Base-by-base conservation (phyloP, 2,113 vertebrate species). In the Pelmatolapia mariae region DNA sequence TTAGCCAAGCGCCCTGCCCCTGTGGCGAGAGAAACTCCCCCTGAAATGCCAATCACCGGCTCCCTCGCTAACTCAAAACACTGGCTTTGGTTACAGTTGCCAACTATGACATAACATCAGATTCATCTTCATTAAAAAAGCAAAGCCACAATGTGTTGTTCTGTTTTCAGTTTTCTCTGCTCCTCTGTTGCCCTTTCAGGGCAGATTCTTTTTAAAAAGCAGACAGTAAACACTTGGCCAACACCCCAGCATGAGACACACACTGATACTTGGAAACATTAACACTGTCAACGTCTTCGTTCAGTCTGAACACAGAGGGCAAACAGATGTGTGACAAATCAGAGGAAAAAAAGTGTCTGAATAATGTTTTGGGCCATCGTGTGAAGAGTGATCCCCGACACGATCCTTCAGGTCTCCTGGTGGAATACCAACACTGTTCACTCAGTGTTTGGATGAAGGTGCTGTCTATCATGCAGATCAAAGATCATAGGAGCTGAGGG, bases 21-120 rank as follows among this genome's bases (percentile, higher is more conserved):
- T 56, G 85, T 88, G 88, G 88, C 82, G 10, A 87, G 43, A 92
- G 36, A 87, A 90, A 89, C 91, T 90, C 89, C 86, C 80, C 82
- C 87, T 89, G 89, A 90, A 90, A 92, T 89, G 91, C 90, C 80
- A 80, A 84, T 87, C 91, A 90, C 52, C 84, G 31, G 82, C 87
- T 86, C 79, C 50, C 36, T 88, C 61, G 8, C 86, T 89, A 94
- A 93, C 91, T 91, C 86, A 82, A 89, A 95, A 94, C 92, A 92
- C 87, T 82, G 87, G 78, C 68, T 93, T 81, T 86, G 84, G 90
- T 89, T 85, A 61, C 10, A 61, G 85, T 52, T 93, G 89, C 89
- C 91, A 95, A 61, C 81, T 31, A 87, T 93, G 92, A 92, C 90
- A 88, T 89, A 90, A 89, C 24, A 16, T 87, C 85, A 84, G 43